Evolutionary conservation across 2,113 vertebrate species (phyloP).

Genomic region (Entosphenus tridentatus): DNA sequence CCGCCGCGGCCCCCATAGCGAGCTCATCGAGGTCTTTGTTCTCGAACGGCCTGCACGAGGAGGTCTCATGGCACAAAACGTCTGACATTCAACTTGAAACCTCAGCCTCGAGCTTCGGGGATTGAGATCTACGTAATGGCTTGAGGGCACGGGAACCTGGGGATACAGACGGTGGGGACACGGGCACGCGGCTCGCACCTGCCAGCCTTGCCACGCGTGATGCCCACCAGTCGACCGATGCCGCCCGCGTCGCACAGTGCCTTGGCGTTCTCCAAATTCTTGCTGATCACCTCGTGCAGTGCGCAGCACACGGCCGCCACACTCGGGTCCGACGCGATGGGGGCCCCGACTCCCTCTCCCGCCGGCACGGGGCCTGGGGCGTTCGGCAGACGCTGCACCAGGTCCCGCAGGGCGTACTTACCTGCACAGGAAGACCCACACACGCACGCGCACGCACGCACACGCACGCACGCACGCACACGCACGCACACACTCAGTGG

Average conservation of each 20-base stretch:
- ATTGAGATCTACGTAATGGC: no score
- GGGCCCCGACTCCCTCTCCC: not conserved
- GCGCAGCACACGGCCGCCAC: slow-evolving; percentile 87
- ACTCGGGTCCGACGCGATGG: slow-evolving; percentile 58
- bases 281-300: slow-evolving; percentile 84
- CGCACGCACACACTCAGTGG: not conserved
- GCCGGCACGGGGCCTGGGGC: slow-evolving; percentile 32
- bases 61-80: not conserved
- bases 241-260: slow-evolving; percentile 79
- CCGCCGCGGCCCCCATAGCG: no score
- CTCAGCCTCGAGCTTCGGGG: no score
- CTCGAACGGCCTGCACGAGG: no score
- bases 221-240: slow-evolving; percentile 90
- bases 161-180: no score
- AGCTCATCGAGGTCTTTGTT: no score
- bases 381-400: slow-evolving; percentile 76
- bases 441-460: not conserved
- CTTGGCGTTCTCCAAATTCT: slow-evolving; percentile 97
- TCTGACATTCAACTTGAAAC: not conserved
- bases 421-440: slow-evolving; percentile 21
- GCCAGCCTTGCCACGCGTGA: slow-evolving; percentile 79
- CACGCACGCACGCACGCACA: no score
- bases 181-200: slow-evolving; percentile 21
- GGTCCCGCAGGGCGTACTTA: slow-evolving; percentile 86
- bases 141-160: no score